Evolutionary conservation across 2,797 vertebrate species (phyloP), one percentile per base, ranked within the genome.

Genomic region (Diceros bicornis): DNA sequence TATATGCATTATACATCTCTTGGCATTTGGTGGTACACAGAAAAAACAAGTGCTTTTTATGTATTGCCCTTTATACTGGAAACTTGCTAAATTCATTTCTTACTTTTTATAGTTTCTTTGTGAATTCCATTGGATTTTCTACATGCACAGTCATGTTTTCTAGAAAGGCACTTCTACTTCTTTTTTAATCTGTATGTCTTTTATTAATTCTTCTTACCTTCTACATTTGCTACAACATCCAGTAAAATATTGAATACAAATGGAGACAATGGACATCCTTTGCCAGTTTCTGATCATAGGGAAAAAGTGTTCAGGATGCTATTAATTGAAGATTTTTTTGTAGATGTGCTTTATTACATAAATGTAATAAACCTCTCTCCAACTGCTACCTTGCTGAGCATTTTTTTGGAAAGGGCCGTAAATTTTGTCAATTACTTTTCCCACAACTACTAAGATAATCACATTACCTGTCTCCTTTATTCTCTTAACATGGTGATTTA

Each of bases 1-100:
- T 6, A 6, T 17, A 7, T 37, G 25, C 57, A 12, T 0, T 7
- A 7, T 16, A 17, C 18, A 25, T 32, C 4, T 25, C 10, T 29
- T 44, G 34, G 21, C 16, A 21, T 41, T 16, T 23, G 34, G 61
- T 37, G 55, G 47, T 25, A 18, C 14, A 21, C 37, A 27, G 27
- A 50, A 44, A 68, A 44, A 85, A n/a, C 44, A 17, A 12, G 34
- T 59, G 29, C 34, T 55, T 57, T 16, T 68, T 16, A 14, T 23
- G 12, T 23, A 12, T 52, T 25, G 44, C 25, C 44, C 82, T 68
- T 81, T 34, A 9, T 4, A 25, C 20, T 3, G 14, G 44, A 52
- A 68, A 25, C 41, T 13, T 47, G 78, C 66, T 71, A 12, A 82
- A 34, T 50, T 72, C 78, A 50, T 25, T 41, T 29, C 64, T 55